Evolutionary conservation across 2,888 invertebrate species (phyloP), one percentile per base, ranked within the genome.

Genomic region (Drosophila mercatorum): DNA sequence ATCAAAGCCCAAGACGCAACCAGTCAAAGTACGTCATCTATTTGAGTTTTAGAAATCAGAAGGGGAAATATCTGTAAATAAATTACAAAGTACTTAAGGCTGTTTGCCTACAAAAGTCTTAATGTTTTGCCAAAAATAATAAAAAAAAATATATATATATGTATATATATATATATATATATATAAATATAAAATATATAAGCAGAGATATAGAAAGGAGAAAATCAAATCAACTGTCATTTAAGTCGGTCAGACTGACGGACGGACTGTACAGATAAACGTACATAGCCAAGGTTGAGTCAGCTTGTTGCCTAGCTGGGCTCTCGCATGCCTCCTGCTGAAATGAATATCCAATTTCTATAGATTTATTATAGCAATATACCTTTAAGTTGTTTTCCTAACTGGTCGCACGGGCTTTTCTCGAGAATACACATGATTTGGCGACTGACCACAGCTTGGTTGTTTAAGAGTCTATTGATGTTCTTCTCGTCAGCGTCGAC

Each of bases 321-420:
- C 11, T n/a, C 2, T 0, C 17, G 17, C 17, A 17, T 17, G 17
- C 17, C 17, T 17, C 17, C 17, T 17, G 17, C 17, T 17, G 17
- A 17, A 17, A 17, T 17, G 17, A 17, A 17, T 17, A 17, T 17
- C 0, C 17, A 17, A 17, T 17, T 17, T 17, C 17, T 17, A 17
- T 38, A 5, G 10, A 22, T 3, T 5, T 44, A 43, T 79, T 31
- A 88, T 26, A 14, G 1, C 5, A 17, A 28, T 91, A 6, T 91
- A 95, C 95, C 93, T 94, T 94, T 95, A 44, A 95, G 92, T 91
- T 94, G 95, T 67, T 93, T 93, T 71, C 95, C 95, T 61, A 95
- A 92, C 67, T 93, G 92, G 91, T 95, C 95, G 84, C 95, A 95
- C 11, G 94, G 94, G 72, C 93, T 94, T 78, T 93, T 93, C 74